phyloP scores from a whole-genome alignment of 2,113 vertebrate species.

The Myanophis thanlyinensis region DNA sequence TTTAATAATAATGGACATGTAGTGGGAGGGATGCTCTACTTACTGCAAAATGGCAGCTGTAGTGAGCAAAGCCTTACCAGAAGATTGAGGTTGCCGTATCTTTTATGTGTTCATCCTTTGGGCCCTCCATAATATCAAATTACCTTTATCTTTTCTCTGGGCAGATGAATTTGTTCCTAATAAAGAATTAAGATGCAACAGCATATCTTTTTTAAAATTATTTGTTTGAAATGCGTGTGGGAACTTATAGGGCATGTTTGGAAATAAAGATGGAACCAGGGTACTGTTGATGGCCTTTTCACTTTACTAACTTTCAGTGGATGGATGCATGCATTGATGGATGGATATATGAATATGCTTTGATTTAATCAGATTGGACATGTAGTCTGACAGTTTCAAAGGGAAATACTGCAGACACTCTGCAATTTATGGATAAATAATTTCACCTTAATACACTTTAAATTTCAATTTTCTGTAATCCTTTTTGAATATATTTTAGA shows the following conservation, averaged over 20 bases:
- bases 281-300: neutral
- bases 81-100: neutral
- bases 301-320: neutral
- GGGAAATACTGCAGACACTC: neutral
- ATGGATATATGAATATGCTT: neutral
- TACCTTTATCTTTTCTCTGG: neutral
- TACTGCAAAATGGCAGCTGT: neutral
- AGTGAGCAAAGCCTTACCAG: neutral
- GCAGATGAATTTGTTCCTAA: neutral
- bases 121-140: neutral
- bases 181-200: neutral
- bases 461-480: neutral
- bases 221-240: neutral
- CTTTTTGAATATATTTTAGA: neutral
- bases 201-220: neutral
- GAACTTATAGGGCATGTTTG: neutral
- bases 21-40: neutral
- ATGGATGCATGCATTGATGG: neutral
- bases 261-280: neutral
- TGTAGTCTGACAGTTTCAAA: neutral
- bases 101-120: neutral
- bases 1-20: neutral
- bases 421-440: neutral
- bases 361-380: neutral
- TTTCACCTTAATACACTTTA: neutral